Percentiles rank a stretch among this genome's conserved stretches.
phyloP scores from a whole-genome alignment of 1,140 invertebrate genomes.

The Frieseomelitta varia region DNA sequence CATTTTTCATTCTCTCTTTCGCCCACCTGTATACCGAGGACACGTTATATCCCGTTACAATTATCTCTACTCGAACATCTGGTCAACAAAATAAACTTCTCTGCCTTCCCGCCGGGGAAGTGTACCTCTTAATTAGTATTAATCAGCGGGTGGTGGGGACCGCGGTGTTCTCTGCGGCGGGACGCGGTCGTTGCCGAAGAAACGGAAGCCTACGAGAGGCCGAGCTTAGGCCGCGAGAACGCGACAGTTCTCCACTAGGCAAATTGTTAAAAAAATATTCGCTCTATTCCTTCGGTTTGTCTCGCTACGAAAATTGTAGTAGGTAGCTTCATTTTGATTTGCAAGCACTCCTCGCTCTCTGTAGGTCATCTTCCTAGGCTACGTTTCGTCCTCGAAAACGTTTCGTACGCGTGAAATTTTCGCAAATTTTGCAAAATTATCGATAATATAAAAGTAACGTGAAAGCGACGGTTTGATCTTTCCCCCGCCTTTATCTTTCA shows the following conservation, averaged over 20 bases:
- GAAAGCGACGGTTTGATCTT: no score
- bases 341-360: no score
- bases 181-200: neutral
- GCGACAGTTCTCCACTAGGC: constrained; percentile 5
- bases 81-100: constrained; percentile 64
- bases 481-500: no score
- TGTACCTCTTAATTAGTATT: constrained; percentile 41
- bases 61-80: constrained; percentile 41
- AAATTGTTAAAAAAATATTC: constrained; percentile 45
- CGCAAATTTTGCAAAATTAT: no score
- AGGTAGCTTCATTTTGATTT: neutral
- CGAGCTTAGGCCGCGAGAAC: constrained; percentile 11
- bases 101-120: constrained; percentile 52
- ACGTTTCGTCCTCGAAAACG: no score
- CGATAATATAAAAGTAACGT: no score
- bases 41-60: neutral
- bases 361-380: no score
- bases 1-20: constrained; percentile 5
- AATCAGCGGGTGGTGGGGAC: constrained; percentile 35
- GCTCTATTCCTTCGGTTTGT: constrained; percentile 6
- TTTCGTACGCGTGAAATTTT: no score
- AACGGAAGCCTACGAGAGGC: neutral
- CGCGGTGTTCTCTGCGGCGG: neutral
- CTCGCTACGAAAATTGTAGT: neutral
- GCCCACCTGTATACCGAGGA: neutral